A percentile compares a stretch with the other conserved stretches of the same genome.
phyloP scores from a whole-genome alignment of 2,113 vertebrate genomes.

The Otus sunia region DNA sequence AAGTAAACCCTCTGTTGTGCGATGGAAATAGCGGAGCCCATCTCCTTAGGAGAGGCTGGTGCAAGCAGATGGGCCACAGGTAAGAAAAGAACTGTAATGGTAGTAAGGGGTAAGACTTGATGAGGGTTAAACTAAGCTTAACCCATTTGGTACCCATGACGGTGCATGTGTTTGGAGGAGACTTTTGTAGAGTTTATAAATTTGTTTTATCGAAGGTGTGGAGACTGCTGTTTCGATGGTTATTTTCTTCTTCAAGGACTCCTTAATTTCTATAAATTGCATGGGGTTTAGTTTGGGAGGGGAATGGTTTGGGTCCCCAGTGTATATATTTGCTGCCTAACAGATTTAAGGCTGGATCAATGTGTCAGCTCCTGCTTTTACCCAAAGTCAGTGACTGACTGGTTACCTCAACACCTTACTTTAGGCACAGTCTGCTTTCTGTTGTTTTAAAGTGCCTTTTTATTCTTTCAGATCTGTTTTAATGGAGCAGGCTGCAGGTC shows the following conservation, averaged over 20 bases:
- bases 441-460: conserved; percentile 33
- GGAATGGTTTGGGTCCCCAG: not conserved
- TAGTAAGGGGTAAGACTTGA: not conserved
- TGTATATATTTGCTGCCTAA: not conserved
- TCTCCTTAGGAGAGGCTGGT: not conserved
- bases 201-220: not conserved
- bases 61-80: not conserved
- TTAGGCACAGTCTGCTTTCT: not conserved
- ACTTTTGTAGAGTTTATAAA: not conserved
- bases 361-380: not conserved
- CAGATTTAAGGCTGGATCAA: not conserved
- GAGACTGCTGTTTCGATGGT: not conserved
- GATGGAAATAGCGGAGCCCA: not conserved
- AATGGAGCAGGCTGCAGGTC: conserved; percentile 19
- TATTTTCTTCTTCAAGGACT: not conserved
- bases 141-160: not conserved
- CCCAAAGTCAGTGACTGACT: not conserved
- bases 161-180: not conserved
- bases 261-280: not conserved
- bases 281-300: not conserved
- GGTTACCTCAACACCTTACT: not conserved
- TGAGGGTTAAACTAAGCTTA: not conserved
- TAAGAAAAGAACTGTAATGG: not conserved
- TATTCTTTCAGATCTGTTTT: conserved; percentile 25
- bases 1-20: not conserved